Base-by-base conservation (phyloP, 2,113 vertebrate species). In the Anguilla rostrata region DNA sequence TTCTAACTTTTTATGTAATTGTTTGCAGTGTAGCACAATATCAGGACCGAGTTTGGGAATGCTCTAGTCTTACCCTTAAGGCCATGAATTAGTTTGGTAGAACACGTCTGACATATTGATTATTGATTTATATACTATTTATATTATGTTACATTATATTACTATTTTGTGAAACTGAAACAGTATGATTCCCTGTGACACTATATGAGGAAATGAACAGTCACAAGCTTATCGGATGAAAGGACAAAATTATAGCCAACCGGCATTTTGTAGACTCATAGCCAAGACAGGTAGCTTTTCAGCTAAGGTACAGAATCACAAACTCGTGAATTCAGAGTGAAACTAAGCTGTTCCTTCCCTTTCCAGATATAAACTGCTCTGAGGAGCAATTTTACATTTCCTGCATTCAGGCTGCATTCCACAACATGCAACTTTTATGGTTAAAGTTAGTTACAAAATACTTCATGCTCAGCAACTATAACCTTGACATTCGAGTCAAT, bases 401-500 rank as follows among this genome's bases (percentile, higher is more conserved):
- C 8, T 43, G 6, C 22, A 84, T 82, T 83, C 0, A 57, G 1
- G 26, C 40, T 1, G 79, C 34, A 34, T 90, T 82, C 87, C 39
- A 71, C 29, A 90, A 87, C 80, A 2, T 82, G 9, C 81, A 63
- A 71, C 85, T 90, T 82, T 16, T 40, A 57, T 60, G 15, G 57
- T 15, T 18, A 60, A 15, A 60, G 43, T 46, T 46, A 46, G 8
- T 87, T 83, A 80, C 26, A 20, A 56, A 63, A 60, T 81, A 79
- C 83, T 60, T 39, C 2, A n/a, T 90, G 85, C 83, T 79, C 78
- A 79, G 78, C 78, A 79, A 11, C 26, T 80, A 60, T 78, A 89
- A 90, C 2, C 43, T 0, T 85, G 22, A 40, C 46, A 82, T 86
- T 26, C 84, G 78, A 82, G 84, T 92, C 84, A 92, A 90, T 91